Conservation (phyloP, 2,797 vertebrate genomes). For the Micrastur ruficollis region DNA sequence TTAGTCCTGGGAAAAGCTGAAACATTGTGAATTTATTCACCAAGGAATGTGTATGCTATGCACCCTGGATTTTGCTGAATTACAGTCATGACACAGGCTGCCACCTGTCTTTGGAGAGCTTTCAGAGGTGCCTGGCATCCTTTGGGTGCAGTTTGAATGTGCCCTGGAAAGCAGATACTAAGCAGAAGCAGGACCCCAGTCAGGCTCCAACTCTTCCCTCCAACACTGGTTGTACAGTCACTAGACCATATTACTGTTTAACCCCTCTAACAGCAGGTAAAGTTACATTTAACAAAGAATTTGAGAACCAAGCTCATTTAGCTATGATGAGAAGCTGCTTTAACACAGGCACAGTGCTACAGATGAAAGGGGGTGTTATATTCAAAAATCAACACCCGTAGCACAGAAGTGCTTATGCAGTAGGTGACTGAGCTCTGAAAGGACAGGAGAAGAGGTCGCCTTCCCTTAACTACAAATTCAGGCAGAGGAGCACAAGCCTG, state of each 20-base stretch:
- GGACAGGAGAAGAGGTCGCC: not conserved
- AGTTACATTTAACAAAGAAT: not conserved
- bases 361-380: not conserved
- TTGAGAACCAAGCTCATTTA: slow-evolving; percentile 1
- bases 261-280: not conserved
- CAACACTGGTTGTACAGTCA: not conserved
- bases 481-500: not conserved
- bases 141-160: not conserved
- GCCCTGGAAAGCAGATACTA: not conserved
- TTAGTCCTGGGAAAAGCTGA: not conserved
- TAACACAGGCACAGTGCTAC: not conserved
- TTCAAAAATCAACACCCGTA: not conserved
- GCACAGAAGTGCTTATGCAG: not conserved
- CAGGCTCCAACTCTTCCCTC: not conserved
- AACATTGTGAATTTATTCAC: not conserved
- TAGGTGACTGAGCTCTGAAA: not conserved
- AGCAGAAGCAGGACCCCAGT: not conserved
- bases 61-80: not conserved
- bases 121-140: slow-evolving; percentile 35
- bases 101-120: not conserved
- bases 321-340: not conserved
- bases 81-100: not conserved
- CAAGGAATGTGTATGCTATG: not conserved
- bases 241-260: not conserved
- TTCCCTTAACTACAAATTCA: not conserved